Conservation (phyloP, 2,797 vertebrate species). For the Myripristis murdjan region DNA sequence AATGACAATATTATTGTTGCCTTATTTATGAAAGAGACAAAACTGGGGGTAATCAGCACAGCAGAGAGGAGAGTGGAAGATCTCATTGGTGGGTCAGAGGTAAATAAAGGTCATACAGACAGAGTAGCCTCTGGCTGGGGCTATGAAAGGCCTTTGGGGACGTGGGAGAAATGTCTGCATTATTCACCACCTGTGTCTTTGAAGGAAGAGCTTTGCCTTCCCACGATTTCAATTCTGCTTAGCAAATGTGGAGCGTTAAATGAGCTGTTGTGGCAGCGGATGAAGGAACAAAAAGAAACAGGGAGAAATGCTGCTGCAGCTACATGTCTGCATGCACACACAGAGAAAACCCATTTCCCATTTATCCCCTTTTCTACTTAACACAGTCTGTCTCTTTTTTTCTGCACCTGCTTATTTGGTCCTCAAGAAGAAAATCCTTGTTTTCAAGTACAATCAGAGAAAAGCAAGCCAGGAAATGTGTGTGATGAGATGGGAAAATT, state of each 20-base stretch:
- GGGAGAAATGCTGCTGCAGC: constrained; percentile 3
- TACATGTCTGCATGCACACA: constrained; percentile 6
- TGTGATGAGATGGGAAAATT: constrained; percentile 27
- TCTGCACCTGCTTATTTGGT: too few species aligned
- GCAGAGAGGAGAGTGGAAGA: background rate
- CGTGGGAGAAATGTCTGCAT: constrained; percentile 18
- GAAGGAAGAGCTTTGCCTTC: constrained; percentile 20
- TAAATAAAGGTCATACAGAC: constrained; percentile 27
- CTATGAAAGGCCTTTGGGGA: constrained; percentile 13
- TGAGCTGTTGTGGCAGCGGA: constrained; percentile 15
- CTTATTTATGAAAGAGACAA: background rate
- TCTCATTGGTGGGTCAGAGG: constrained; percentile 12
- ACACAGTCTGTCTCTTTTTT: too few species aligned
- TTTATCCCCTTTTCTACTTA: background rate
- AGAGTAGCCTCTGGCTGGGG: constrained; percentile 1
- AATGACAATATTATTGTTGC: background rate
- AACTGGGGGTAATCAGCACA: background rate
- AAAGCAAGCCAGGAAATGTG: background rate
- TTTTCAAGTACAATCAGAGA: constrained; percentile 1
- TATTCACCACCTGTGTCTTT: constrained; percentile 25
- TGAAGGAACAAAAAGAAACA: constrained; percentile 17
- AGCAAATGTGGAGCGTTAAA: constrained; percentile 22
- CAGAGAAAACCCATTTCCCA: background rate
- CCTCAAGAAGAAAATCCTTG: background rate
- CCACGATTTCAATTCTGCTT: background rate